Percentiles rank a stretch among this genome's conserved stretches.
phyloP scores from a whole-genome alignment of 2,797 vertebrate species.

The Lagocephalus sceleratus region DNA sequence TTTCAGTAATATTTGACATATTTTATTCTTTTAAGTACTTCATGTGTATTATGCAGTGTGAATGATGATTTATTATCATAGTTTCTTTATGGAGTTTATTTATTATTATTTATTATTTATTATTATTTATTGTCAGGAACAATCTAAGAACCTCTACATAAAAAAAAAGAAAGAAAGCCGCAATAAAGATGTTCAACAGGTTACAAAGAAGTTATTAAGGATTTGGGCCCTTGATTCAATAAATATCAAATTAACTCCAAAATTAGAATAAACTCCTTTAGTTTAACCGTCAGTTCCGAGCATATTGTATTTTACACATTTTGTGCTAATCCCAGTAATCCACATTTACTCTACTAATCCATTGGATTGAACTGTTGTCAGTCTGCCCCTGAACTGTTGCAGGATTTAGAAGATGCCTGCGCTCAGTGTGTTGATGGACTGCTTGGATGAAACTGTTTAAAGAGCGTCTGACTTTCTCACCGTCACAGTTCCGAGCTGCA shows the following conservation, averaged over 20 bases:
- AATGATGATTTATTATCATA: too few relatives aligned
- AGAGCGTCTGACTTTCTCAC: slow-evolving; percentile 37
- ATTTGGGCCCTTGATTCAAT: too few relatives aligned
- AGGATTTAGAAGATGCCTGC: slow-evolving; percentile 29
- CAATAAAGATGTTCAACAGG: too few relatives aligned
- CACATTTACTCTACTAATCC: slow-evolving; percentile 3
- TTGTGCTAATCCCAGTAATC: slow-evolving; percentile 7
- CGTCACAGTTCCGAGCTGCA: slow-evolving; percentile 18
- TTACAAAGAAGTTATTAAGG: too few relatives aligned
- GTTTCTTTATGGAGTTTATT: too few relatives aligned
- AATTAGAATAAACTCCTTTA: slow-evolving; percentile 1
- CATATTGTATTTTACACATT: slow-evolving; percentile 8
- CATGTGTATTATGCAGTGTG: too few relatives aligned
- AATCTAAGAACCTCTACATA: too few relatives aligned
- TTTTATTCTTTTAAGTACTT: too few relatives aligned
- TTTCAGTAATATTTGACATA: too few relatives aligned
- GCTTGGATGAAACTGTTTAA: slow-evolving; percentile 37
- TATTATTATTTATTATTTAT: too few relatives aligned
- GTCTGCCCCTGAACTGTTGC: slow-evolving; percentile 1
- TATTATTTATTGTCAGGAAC: too few relatives aligned
- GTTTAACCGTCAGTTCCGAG: slow-evolving; percentile 11
- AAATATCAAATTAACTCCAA: slow-evolving; percentile 9
- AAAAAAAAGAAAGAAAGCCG: too few relatives aligned
- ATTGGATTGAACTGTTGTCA: slow-evolving; percentile 15
- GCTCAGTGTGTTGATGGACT: slow-evolving; percentile 26